Evolutionary conservation across 2,888 invertebrate species (phyloP).

Genomic region (Melanotus villosus): DNA sequence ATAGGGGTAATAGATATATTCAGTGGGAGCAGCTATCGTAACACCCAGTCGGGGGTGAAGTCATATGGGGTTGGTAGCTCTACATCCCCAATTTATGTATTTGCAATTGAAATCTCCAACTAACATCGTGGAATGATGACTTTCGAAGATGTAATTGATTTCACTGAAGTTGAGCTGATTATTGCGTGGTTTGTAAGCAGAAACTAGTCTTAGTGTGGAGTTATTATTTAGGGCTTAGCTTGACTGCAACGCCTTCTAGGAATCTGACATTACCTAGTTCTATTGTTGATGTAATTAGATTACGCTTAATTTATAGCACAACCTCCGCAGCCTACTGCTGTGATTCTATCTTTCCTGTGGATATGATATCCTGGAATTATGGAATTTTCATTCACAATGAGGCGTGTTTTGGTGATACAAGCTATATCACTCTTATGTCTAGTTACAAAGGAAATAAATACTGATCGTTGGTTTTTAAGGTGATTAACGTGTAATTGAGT

Average conservation of each 20-base stretch:
- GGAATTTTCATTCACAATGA: background rate
- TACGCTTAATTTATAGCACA: background rate
- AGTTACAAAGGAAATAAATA: background rate
- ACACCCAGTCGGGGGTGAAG: background rate
- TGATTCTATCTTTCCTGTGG: background rate
- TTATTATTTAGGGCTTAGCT: slow-evolving; percentile 1
- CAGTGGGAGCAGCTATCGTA: background rate
- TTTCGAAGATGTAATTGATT: background rate
- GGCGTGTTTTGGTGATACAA: slow-evolving; percentile 10
- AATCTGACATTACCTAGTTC: background rate
- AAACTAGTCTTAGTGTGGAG: background rate
- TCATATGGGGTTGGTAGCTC: slow-evolving; percentile 6
- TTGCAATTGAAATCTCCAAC: background rate
- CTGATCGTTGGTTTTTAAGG: background rate
- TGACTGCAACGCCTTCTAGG: background rate
- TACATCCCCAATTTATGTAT: background rate
- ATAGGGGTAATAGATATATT: slow-evolving; percentile 2
- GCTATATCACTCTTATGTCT: background rate
- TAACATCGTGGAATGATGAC: background rate
- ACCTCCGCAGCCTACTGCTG: slow-evolving; percentile 6
- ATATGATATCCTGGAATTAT: background rate
- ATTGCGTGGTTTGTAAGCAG: background rate
- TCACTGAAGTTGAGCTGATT: background rate
- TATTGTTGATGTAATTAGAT: background rate
- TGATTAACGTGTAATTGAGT: background rate